Evolutionary conservation across 2,888 invertebrate genomes (phyloP), one percentile per base, ranked within the genome.

Genomic region (Chydorus sphaericus): DNA sequence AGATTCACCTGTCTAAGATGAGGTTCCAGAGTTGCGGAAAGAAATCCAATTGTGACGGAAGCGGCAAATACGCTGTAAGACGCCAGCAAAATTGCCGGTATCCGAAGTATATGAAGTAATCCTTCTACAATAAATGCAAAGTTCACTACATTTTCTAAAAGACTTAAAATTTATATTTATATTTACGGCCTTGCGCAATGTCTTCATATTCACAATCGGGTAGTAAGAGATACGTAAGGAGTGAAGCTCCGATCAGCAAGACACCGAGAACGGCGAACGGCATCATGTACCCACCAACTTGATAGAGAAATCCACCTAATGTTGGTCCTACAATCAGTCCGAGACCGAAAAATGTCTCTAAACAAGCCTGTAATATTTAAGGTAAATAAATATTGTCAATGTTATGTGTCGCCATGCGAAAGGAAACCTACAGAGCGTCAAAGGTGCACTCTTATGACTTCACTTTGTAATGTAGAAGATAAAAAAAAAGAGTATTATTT

Each of bases 251-350:
- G 66, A 88, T 82, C 1, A 89, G 72, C 0, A 82, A 74, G 1
- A 78, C 77, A 0, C 90, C 90, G 60, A 88, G 75, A 1, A 86
- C 81, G 0, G 81, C 83, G 65, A 91, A 91, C 0, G 90, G 90
- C 4, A 85, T 74, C 0, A 79, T 77, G 67, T 83, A 90, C 0
- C 88, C 88, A 2, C 87, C 88, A 65, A 75, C 74, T 66, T 80
- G 77, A 67, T 83, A 93, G 0, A 93, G 73, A 1, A 84, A 82
- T 1, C 91, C 91, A 10, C 93, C 93, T 10, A 93, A 77, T 0
- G 87, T 87, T 0, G 93, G 93, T 0, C 93, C 93, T 1, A 88
- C 85, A 58, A 92, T 91, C 57, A 92, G 75, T 1, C 80, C 93
- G 64, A 77, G 61, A 0, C 92, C 92, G 67, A 89, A 90, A 69